Evolutionary conservation across 2,797 vertebrate species (phyloP).

Genomic region (Antennarius maculatus): DNA sequence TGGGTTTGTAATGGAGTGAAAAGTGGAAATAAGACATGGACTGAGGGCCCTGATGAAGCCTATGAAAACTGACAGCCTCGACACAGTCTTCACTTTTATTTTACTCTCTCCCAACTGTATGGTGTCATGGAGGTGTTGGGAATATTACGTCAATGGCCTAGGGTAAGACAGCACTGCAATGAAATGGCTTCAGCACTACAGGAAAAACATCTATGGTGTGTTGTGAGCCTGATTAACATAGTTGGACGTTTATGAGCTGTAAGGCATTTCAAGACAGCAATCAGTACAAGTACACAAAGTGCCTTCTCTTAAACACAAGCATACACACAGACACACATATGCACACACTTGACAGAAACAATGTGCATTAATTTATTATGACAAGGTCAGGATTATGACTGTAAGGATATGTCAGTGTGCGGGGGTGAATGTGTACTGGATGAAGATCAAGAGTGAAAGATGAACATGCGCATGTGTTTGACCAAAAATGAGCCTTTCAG

Average conservation of each 20-base stretch:
- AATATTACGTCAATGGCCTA: slow-evolving; percentile 41
- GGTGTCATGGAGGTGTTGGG: slow-evolving; percentile 57
- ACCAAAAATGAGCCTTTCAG: slow-evolving; percentile 21
- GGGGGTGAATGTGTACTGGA: slow-evolving; percentile 28
- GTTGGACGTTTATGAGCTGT: slow-evolving; percentile 47
- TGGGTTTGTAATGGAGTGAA: slow-evolving; percentile 18
- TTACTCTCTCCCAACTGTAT: slow-evolving; percentile 41
- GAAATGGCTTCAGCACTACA: slow-evolving; percentile 35
- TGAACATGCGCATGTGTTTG: slow-evolving; percentile 38
- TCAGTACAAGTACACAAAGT: slow-evolving; percentile 23
- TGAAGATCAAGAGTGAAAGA: slow-evolving; percentile 54
- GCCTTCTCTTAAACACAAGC: slow-evolving; percentile 6
- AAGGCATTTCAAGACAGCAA: slow-evolving; percentile 49
- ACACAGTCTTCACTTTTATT: slow-evolving; percentile 34
- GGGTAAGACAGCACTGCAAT: slow-evolving; percentile 27
- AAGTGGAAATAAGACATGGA: slow-evolving; percentile 22
- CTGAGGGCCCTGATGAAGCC: slow-evolving; percentile 29
- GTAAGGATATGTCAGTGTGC: slow-evolving; percentile 53
- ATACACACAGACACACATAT: slow-evolving; percentile 20
- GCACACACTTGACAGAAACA: slow-evolving; percentile 17
- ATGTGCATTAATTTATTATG: slow-evolving; percentile 41
- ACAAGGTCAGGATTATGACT: slow-evolving; percentile 67
- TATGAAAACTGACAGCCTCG: slow-evolving; percentile 49
- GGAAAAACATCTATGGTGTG: slow-evolving; percentile 23
- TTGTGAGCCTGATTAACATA: slow-evolving; percentile 36